Base-by-base conservation (phyloP, 2,888 invertebrate species). In the Schizaphis graminum region DNA sequence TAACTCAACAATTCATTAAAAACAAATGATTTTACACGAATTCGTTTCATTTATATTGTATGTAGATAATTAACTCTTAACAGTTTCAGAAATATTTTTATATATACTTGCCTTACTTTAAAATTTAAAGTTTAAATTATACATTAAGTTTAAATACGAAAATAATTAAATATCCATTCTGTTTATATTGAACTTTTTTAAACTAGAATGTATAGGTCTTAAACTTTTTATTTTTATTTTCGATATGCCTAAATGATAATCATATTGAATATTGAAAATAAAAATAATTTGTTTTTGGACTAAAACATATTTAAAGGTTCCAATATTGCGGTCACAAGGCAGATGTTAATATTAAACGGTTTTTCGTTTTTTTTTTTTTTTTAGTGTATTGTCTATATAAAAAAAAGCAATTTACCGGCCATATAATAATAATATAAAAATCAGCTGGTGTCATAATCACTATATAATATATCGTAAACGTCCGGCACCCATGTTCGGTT, bases 381-480 rank as follows among this genome's bases (percentile, higher is more conserved):
- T 61, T 87, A 26, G 67, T 67, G 67, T 67, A 92, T 88, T 88
- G 87, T 88, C 61, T 87, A 87, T 3, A 1, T 67, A 47, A 57
- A 77, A 92, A 92, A 92, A 92, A 92, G 87, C 87, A 92, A 92
- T 92, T 92, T 92, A 92, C 49, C 11, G 21, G 67, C 47, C 16
- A 91, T 57, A 84, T n/a, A 86, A 86, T 87, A 87, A 87, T 49
- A 84, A n/a, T 88, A 88, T 87, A 92, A 92, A 92, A 92, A 67
- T 92, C 92, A 92, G 92, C 92, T 92, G 92, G 92, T 92, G 87
- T 92, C 92, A 92, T 92, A 88, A 92, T 88, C 87, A 67, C 87
- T 49, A 49, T 91, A 77, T 77, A 13, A 24, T 67, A 67, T 90
- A 67, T 47, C 47, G 67, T 67, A 57, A 91, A 57, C 85, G 85